Conservation (phyloP, 2,888 invertebrate genomes). For the Eupsilia transversa region DNA sequence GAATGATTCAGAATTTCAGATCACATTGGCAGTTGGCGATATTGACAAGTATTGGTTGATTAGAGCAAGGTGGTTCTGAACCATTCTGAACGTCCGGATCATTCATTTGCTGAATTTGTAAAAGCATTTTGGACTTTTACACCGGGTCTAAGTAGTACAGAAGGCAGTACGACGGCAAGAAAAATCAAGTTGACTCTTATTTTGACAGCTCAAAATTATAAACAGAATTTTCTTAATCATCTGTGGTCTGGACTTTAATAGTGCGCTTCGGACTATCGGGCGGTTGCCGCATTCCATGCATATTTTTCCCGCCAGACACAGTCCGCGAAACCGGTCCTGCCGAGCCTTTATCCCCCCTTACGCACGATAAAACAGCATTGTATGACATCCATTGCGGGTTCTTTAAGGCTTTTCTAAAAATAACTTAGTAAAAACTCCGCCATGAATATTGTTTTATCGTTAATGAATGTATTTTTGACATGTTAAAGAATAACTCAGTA, state of each 20-base stretch:
- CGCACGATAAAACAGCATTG: neutral
- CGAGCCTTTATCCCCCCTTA: constrained; percentile 56
- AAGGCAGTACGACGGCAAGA: neutral
- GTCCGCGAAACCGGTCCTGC: constrained; percentile 73
- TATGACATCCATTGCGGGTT: constrained; percentile 40
- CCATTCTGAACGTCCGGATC: neutral
- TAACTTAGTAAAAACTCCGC: accelerated
- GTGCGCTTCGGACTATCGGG: constrained; percentile 60
- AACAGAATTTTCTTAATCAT: neutral
- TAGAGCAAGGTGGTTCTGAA: neutral
- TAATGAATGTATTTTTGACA: neutral
- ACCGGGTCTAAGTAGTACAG: neutral
- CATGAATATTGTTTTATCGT: constrained; percentile 2
- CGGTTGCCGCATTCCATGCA: constrained; percentile 73
- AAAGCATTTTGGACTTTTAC: neutral
- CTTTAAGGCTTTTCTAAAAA: accelerated
- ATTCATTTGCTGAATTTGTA: neutral
- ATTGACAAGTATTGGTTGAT: neutral
- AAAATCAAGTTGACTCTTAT: neutral
- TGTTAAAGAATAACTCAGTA: constrained; percentile 24
- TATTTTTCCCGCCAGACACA: constrained; percentile 74
- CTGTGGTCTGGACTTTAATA: constrained; percentile 11
- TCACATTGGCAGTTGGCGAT: neutral
- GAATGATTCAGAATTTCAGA: neutral
- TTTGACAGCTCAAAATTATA: constrained; percentile 27